Evolutionary conservation across 2,113 vertebrate species (phyloP).

Genomic region (Mesocricetus auratus): DNA sequence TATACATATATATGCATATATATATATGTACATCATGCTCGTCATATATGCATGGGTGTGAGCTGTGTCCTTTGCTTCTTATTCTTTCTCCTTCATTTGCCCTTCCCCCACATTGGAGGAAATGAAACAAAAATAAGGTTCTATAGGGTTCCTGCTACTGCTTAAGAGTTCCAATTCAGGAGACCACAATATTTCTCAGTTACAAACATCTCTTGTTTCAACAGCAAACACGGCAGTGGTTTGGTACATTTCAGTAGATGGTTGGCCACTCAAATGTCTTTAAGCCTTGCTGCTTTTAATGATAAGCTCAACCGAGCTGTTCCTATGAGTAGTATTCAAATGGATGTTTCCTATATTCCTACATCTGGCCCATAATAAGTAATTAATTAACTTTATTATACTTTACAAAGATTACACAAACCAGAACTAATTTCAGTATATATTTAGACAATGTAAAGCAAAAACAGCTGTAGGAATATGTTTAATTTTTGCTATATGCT

Average conservation of each 20-base stretch:
- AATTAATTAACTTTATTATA: not conserved
- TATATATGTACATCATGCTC: not conserved
- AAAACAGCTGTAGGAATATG: not conserved
- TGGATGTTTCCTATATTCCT: slow-evolving; percentile 1
- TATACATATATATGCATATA: not conserved
- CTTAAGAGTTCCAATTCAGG: not conserved
- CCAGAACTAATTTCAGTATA: not conserved
- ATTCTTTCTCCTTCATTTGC: not conserved
- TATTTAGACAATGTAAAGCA: slow-evolving; percentile 20
- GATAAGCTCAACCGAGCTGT: not conserved
- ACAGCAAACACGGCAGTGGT: too few relatives aligned
- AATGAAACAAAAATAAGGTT: slow-evolving; percentile 2
- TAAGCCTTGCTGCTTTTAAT: not conserved
- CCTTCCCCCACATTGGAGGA: not conserved
- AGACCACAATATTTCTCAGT: not conserved
- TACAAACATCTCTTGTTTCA: not conserved
- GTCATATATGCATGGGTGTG: not conserved
- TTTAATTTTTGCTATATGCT: not conserved
- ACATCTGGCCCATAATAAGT: not conserved
- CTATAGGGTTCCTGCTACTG: not conserved
- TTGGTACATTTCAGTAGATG: not conserved
- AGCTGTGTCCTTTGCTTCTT: not conserved
- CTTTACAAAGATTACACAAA: not conserved
- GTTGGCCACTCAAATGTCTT: not conserved
- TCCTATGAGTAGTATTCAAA: not conserved